phyloP scores from a whole-genome alignment of 2,797 vertebrate genomes.

The Nothura maculosa region DNA sequence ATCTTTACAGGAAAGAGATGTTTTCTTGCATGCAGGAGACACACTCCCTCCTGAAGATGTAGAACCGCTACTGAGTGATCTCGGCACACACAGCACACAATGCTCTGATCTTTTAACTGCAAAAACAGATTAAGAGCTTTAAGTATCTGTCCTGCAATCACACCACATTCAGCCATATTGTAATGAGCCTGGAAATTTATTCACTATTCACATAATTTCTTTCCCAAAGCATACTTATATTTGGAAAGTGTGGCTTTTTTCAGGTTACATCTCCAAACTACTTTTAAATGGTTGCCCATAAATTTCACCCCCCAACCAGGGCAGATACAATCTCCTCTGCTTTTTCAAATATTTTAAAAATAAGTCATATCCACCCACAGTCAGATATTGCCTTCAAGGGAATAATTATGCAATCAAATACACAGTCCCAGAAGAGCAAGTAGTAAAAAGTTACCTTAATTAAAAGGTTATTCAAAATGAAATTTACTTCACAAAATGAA shows the following conservation, averaged over 20 bases:
- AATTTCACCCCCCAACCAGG: not conserved
- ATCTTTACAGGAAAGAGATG: slow-evolving; percentile 83
- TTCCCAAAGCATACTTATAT: not conserved
- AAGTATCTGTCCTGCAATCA: not conserved
- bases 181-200: not conserved
- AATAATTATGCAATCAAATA: not conserved
- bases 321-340: not conserved
- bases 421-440: not conserved
- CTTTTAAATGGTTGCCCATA: not conserved
- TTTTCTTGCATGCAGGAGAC: slow-evolving; percentile 82
- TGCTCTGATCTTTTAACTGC: slow-evolving; percentile 73
- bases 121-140: not conserved
- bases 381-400: not conserved
- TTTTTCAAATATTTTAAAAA: not conserved
- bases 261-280: not conserved
- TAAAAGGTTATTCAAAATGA: not conserved
- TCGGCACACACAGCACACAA: slow-evolving; percentile 80
- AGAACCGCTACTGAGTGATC: slow-evolving; percentile 82
- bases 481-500: not conserved
- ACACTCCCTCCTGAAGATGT: slow-evolving; percentile 76
- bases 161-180: not conserved
- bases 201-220: not conserved
- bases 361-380: not conserved
- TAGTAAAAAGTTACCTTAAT: not conserved
- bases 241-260: not conserved